Conservation (phyloP, 2,888 invertebrate genomes). For the Eupithecia abbreviata region DNA sequence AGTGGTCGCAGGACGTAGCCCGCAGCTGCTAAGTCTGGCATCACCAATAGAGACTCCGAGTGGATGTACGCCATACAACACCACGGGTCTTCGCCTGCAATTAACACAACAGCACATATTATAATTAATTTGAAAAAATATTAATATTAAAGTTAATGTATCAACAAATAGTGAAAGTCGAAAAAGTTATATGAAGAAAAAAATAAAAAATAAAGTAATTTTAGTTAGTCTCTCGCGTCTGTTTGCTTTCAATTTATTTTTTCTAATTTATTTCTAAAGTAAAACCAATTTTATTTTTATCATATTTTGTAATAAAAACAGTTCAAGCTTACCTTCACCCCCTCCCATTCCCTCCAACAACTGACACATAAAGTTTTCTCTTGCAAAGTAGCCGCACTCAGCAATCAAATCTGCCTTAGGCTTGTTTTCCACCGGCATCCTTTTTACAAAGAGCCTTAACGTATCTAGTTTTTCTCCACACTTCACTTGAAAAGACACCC, state of each 20-base stretch:
- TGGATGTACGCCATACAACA: constrained; percentile 60
- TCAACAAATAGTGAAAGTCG: too few species aligned
- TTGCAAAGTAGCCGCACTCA: constrained; percentile 56
- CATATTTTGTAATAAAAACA: background rate
- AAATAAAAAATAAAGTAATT: background rate
- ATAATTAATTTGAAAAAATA: too few species aligned
- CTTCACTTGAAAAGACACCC: constrained; percentile 53
- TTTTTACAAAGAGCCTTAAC: constrained; percentile 66
- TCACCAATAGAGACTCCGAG: constrained; percentile 63
- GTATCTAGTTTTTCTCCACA: constrained; percentile 40
- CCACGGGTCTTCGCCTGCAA: constrained; percentile 61
- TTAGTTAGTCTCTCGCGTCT: background rate
- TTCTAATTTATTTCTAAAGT: background rate
- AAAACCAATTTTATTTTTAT: background rate
- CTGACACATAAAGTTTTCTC: constrained; percentile 65
- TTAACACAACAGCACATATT: background rate
- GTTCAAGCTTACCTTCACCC: constrained; percentile 47
- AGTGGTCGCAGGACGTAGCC: constrained; percentile 58
- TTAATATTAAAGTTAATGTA: too few species aligned
- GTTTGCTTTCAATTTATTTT: background rate
- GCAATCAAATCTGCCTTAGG: constrained; percentile 67
- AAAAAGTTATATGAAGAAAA: too few species aligned
- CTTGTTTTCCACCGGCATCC: constrained; percentile 60
- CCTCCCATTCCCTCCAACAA: constrained; percentile 60
- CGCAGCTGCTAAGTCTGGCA: constrained; percentile 65